Base-by-base conservation (phyloP, 2,888 invertebrate species). In the Apamea anceps region DNA sequence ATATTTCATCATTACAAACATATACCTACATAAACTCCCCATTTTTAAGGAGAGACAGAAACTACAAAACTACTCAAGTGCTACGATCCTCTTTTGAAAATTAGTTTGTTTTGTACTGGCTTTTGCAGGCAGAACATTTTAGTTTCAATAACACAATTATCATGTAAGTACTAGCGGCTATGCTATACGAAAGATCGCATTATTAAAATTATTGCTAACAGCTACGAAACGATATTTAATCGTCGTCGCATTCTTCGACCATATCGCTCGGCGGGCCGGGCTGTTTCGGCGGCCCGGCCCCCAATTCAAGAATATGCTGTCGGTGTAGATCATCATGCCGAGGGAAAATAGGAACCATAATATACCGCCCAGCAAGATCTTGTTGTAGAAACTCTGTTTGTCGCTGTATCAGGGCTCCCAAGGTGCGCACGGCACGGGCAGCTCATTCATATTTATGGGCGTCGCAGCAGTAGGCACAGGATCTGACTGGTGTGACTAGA, bases 361-460 rank as follows among this genome's bases (percentile, higher is more conserved):
- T 37, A 88, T 77, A 21, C 96, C 96, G 12, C 84, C 62, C 0
- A 91, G 70, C 48, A 96, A 82, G n/a, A 94, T 74, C 78, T 94
- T 94, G 81, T 91, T 95, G 88, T 96, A 96, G 76, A 86, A 88
- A 37, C 84, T 93, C 90, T 99, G 98, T 80, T 96, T 97, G 42
- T 97, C 97, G 57, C 97, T 97, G 91, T 98, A 95, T 88, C 97
- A 95, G 32, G 98, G 97, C 85, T 98, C 96, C 98, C 98, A 99
- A 21, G 98, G 98, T 10, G 98, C 98, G 86, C 97, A 97, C 0
- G 99, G 99, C 32, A 98, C 95, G 2, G 98, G 98, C 89, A 98
- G 92, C 92, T 99, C 98, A 91, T 98, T 98, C 98, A 98, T 98
- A n/a, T n/a, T n/a, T n/a, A 60, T 98, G 95, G 4, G 95, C 94